phyloP scores from a whole-genome alignment of 2,113 vertebrate species.

The Otus sunia region DNA sequence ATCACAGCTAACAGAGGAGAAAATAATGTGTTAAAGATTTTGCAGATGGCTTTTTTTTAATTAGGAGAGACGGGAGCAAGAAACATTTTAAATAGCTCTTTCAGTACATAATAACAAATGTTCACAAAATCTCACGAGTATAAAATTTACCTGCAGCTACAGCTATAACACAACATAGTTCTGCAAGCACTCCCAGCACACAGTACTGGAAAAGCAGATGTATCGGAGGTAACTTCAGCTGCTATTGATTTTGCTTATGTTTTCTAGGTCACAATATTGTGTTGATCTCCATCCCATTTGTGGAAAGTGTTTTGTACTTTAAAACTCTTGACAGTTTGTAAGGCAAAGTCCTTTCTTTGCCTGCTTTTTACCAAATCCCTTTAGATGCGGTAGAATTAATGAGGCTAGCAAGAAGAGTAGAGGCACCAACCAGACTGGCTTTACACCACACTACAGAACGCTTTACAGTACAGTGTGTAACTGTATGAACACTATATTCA shows the following conservation, averaged over 20 bases:
- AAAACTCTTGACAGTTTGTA: not conserved
- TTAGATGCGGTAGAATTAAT: not conserved
- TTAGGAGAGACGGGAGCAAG: not conserved
- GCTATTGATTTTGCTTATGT: not conserved
- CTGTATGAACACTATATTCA: accelerated
- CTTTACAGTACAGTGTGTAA: not conserved
- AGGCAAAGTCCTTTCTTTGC: not conserved
- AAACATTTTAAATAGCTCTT: not conserved
- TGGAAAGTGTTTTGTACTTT: not conserved
- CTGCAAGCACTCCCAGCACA: not conserved
- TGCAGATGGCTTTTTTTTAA: not conserved
- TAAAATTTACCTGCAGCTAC: not conserved
- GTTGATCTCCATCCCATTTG: not conserved
- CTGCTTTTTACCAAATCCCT: not conserved
- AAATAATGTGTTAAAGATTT: not conserved
- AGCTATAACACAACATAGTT: not conserved
- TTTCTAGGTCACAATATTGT: not conserved
- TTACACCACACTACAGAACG: not conserved
- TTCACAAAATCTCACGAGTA: not conserved
- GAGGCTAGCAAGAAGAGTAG: not conserved
- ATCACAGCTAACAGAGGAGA: not conserved
- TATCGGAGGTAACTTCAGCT: not conserved
- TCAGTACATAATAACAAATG: not conserved
- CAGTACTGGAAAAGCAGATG: not conserved
- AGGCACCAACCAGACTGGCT: not conserved